Conservation (phyloP, 1,140 invertebrate species). For the Zaprionus inermis region DNA sequence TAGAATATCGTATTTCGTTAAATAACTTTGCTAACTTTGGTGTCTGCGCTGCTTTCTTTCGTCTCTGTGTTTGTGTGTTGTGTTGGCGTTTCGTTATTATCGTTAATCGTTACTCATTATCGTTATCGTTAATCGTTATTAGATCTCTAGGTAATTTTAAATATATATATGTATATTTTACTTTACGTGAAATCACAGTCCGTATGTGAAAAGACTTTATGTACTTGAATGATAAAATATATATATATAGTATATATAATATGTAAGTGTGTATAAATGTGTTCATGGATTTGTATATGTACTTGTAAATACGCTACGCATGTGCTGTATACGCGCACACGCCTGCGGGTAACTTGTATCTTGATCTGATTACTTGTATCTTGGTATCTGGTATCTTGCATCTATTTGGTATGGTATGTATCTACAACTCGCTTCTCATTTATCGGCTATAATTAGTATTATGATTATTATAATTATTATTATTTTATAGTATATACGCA, state of each 20-base stretch:
- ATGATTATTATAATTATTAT: no score
- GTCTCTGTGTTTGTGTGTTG: neutral
- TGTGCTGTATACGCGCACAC: constrained; percentile 52
- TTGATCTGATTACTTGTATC: neutral
- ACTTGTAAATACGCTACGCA: constrained; percentile 52
- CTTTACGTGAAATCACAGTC: constrained; percentile 83
- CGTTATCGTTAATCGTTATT: constrained; percentile 60
- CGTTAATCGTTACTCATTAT: constrained; percentile 17
- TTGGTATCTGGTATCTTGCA: constrained; percentile 3
- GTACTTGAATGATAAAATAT: constrained; percentile 75
- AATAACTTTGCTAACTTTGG: constrained; percentile 17
- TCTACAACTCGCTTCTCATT: constrained; percentile 10
- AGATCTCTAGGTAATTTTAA: constrained; percentile 38
- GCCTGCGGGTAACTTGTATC: constrained; percentile 13
- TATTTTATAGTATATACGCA: constrained; percentile 34
- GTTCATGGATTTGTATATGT: constrained; percentile 43
- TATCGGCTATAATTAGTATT: constrained; percentile 12
- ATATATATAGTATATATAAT: constrained; percentile 37
- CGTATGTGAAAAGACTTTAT: constrained; percentile 84
- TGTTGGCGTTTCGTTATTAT: constrained; percentile 8
- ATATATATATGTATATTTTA: constrained; percentile 57
- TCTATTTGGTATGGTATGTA: constrained; percentile 17
- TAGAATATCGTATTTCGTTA: constrained; percentile 9
- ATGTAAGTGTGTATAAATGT: constrained; percentile 30
- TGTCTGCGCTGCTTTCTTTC: constrained; percentile 2